phyloP scores from a whole-genome alignment of 2,888 invertebrate species.

The Nomada fabriciana region DNA sequence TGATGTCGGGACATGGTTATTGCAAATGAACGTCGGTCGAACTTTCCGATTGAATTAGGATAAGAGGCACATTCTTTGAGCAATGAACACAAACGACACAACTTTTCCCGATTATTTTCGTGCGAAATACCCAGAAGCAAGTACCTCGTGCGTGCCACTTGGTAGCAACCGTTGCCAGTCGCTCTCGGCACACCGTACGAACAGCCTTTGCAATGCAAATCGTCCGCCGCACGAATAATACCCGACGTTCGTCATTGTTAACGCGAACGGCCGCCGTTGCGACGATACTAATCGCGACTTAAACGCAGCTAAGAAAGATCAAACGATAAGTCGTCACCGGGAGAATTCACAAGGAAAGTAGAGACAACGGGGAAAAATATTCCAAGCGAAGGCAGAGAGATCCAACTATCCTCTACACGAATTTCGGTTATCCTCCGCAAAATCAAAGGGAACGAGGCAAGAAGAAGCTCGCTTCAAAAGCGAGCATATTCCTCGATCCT shows the following conservation, averaged over 20 bases:
- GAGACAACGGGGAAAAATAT: not conserved
- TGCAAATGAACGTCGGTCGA: too few species aligned
- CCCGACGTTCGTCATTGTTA: slow-evolving; percentile 63
- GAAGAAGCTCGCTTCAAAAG: not conserved
- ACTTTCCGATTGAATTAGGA: too few species aligned
- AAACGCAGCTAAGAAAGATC: slow-evolving; percentile 23
- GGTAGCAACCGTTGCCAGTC: slow-evolving; percentile 49
- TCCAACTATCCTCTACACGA: not conserved
- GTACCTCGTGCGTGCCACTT: slow-evolving; percentile 57
- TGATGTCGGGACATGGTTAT: too few species aligned
- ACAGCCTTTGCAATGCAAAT: slow-evolving; percentile 70
- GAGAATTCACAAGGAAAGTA: slow-evolving; percentile 6
- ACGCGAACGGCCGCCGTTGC: slow-evolving; percentile 40
- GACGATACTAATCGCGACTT: slow-evolving; percentile 48
- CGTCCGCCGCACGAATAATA: slow-evolving; percentile 51
- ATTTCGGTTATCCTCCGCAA: not conserved
- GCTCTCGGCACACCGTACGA: slow-evolving; percentile 39
- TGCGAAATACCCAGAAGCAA: slow-evolving; percentile 32
- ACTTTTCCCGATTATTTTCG: slow-evolving; percentile 70
- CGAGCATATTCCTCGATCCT: not conserved
- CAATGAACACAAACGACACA: slow-evolving; percentile 61
- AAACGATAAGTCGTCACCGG: slow-evolving; percentile 12
- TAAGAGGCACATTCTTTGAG: too few species aligned
- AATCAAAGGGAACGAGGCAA: not conserved
- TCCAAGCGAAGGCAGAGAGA: not conserved